Base-by-base conservation (phyloP, 2,113 vertebrate genomes). In the Regulus satrapa region DNA sequence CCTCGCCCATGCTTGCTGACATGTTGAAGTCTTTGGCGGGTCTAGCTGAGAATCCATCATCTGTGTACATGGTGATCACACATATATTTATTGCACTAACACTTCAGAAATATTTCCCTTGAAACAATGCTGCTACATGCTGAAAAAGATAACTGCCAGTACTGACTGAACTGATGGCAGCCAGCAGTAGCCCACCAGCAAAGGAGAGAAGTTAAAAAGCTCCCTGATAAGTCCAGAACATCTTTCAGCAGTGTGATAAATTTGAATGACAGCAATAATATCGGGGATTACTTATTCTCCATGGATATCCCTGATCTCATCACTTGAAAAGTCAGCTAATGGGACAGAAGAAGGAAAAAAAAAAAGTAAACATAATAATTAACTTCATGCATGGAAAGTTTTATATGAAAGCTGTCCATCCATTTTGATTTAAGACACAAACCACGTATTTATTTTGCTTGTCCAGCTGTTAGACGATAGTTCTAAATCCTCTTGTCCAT, bases 391-490 rank as follows among this genome's bases (percentile, higher is more conserved):
- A 84, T 96, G 92, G 92, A 93, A 89, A n/a, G n/a, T 91, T 97
- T 95, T 80, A 89, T 95, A 89, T 92, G 92, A 89, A 96, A 94
- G 93, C 76, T 69, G 81, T 92, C 86, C 59, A 95, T 94, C 88
- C 92, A 84, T 89, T 86, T 95, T 86, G 88, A 91, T 96, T 97
- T 95, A 64, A 98, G 97, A 90, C 68, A 85, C 40, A 90, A 93
- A 93, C 67, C 38, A 85, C 1, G 10, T 88, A 72, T 92, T 97
- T 97, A 94, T 97, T 98, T 97, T 98, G 95, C 97, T 96, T 98
- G 97, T 97, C 97, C 98, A 98, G 97, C 97, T 98, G 98, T 97
- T 92, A 84, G 76, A 88, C 31, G 52, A 91, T 95, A 88, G 78
- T 86, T 89, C 91, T 98, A 97, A 98, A 97, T 97, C 95, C 93